These are phyloP conservation scores for Eleutherodactylus coqui DNA, from an alignment of 2,797 vertebrate species.

Conservation along the genomic window DNA sequence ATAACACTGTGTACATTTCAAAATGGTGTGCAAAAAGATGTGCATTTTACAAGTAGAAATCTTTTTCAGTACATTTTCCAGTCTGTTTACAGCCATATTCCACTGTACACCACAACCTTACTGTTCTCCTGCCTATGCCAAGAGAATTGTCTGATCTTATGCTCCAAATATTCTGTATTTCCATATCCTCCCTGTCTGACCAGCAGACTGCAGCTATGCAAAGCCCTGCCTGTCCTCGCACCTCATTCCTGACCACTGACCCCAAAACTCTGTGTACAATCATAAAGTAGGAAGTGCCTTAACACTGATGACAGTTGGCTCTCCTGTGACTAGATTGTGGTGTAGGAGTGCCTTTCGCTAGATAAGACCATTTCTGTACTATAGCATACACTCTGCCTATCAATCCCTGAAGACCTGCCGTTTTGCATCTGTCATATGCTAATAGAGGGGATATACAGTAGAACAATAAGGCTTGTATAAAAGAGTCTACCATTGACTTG, in stretches of 20 bases:
- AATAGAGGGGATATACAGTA: too few species aligned
- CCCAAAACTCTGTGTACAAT: constrained; percentile 28
- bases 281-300: not conserved
- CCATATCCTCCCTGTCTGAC: not conserved
- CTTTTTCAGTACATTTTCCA: not conserved
- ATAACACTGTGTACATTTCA: not conserved
- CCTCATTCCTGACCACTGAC: not conserved
- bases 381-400: not conserved
- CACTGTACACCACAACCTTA: not conserved
- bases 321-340: not conserved
- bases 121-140: too few species aligned
- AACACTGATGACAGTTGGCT: not conserved
- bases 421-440: constrained; percentile 24
- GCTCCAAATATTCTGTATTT: not conserved
- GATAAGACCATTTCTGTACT: not conserved
- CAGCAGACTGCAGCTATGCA: not conserved
- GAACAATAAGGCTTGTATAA: too few species aligned
- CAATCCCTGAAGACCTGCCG: not conserved
- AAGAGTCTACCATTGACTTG: too few species aligned
- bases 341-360: constrained; percentile 13
- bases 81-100: not conserved
- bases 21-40: too few species aligned
- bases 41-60: not conserved
- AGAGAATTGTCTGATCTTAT: not conserved
- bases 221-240: not conserved